Evolutionary conservation across 2,888 invertebrate genomes (phyloP).

Genomic region (Unio delphinus): DNA sequence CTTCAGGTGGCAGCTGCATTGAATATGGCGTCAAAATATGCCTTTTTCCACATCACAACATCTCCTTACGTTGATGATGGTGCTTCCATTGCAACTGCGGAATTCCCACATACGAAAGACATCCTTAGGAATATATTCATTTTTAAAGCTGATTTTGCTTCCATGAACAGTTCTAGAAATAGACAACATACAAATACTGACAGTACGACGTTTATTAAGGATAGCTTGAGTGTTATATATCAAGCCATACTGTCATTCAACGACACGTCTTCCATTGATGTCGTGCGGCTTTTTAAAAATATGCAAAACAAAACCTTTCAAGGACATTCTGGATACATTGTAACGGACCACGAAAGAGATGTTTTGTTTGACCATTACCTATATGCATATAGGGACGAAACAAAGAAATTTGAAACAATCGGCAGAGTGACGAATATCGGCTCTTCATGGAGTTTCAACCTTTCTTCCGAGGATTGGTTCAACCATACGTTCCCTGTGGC

Average conservation of each 20-base stretch:
- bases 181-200: too few relatives aligned
- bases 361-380: conserved; percentile 14
- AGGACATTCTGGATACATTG: conserved; percentile 15
- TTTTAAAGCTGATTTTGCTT: too few relatives aligned
- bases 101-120: too few relatives aligned
- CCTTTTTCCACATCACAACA: conserved; percentile 22
- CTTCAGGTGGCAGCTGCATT: conserved; percentile 15
- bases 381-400: too few relatives aligned
- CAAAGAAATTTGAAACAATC: too few relatives aligned
- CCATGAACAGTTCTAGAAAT: too few relatives aligned
- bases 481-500: too few relatives aligned
- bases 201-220: conserved; percentile 2
- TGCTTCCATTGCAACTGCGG: neutral
- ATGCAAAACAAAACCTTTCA: conserved; percentile 13
- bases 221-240: conserved; percentile 10
- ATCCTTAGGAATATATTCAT: too few relatives aligned
- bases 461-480: too few relatives aligned
- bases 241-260: neutral
- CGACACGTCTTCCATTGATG: conserved; percentile 2
- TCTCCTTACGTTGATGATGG: conserved; percentile 9
- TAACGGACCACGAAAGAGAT: conserved; percentile 8
- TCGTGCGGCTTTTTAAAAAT: conserved; percentile 7
- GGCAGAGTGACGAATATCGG: too few relatives aligned
- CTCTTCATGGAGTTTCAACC: too few relatives aligned
- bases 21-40: conserved; percentile 16